These are phyloP conservation scores for Sarotherodon lohbergeri DNA, from an alignment of 2,113 vertebrate species.

Conservation along the genomic window DNA sequence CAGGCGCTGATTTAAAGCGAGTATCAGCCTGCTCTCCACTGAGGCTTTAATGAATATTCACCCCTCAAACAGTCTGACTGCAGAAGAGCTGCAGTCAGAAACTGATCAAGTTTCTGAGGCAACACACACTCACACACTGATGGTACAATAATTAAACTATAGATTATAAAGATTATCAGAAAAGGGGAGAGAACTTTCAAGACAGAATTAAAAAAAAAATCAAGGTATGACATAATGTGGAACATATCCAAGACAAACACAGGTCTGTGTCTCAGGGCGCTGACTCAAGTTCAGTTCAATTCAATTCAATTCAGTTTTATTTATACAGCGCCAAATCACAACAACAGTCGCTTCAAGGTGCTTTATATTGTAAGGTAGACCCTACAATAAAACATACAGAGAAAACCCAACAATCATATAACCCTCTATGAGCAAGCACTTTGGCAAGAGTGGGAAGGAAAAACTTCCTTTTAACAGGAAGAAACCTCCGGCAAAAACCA, in stretches of 20 bases:
- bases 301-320: neutral
- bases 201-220: neutral
- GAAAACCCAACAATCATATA: neutral
- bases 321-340: neutral
- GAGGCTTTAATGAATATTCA: slow-evolving; percentile 52
- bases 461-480: neutral
- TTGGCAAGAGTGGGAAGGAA: neutral
- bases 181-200: neutral
- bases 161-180: neutral
- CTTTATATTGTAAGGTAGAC: neutral
- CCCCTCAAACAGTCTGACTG: neutral
- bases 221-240: neutral
- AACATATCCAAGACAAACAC: neutral
- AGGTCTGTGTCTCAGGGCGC: neutral
- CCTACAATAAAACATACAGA: neutral
- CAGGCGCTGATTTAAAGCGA: slow-evolving; percentile 46
- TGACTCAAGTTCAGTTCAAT: neutral
- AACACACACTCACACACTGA: neutral
- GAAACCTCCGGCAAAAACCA: neutral
- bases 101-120: neutral
- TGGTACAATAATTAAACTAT: neutral
- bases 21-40: neutral
- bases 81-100: neutral
- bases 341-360: neutral
- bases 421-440: neutral